Base-by-base conservation (phyloP, 2,888 invertebrate species). In the Hirtodrosophila alboralis region DNA sequence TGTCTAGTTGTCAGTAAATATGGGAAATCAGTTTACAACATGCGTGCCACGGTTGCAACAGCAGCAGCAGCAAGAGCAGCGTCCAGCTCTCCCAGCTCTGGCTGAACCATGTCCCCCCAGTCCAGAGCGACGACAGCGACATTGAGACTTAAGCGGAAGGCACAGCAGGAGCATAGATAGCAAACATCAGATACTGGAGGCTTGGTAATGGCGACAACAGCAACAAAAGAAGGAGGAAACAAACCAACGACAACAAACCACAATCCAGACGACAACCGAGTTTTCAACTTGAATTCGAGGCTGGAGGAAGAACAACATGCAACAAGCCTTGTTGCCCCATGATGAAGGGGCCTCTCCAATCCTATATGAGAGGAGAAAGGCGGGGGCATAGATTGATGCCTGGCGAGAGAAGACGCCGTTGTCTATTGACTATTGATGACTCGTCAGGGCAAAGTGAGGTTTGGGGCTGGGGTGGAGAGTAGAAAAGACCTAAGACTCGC, bases 1-100 rank as follows among this genome's bases (percentile, higher is more conserved):
- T 89, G 90, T 90, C 88, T 85, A 87, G 90, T 88, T 89, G 89
- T 90, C 89, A 90, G 90, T 89, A 89, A 89, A 90, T 89, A 89
- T 89, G 90, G 90, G 88, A 89, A 89, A 90, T 89, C 87, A 88
- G 84, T 81, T 81, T 81, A 86, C 81, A 84, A 86, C 86, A 81
- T 85, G 79, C 79, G 79, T 85, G 79, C 85, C 75, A 78, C 77
- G 67, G 81, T 75, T 72, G 74, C 62, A 51, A 26, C 31, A 38
- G 41, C 53, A 28, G 36, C 44, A 18, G 34, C 52, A 49, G 8
- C 31, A 3, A 9, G 10, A 36, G 30, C 10, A n/a, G n/a, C n/a
- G n/a, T 21, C 8, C 43, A 45, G 43, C 21, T 21, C 23, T 8
- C 31, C 27, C 38, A 31, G 62, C 57, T 5, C 18, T 3, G 23